Evolutionary conservation across 2,113 vertebrate genomes (phyloP).

Genomic region (Mustela lutreola): DNA sequence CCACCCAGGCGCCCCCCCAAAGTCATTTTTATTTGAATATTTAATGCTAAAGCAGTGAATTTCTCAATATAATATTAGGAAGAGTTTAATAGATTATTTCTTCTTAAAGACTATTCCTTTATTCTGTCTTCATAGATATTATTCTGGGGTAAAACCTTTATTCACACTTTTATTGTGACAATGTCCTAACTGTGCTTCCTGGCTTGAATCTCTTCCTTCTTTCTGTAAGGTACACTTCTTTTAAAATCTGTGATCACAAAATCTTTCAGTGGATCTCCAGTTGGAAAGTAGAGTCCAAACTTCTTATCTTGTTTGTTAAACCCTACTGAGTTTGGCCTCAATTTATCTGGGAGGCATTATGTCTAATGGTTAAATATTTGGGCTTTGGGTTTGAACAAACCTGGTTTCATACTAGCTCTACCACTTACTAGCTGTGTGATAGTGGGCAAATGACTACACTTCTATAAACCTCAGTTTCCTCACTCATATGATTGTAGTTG

Average conservation of each 20-base stretch:
- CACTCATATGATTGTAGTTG: not conserved
- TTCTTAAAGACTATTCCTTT: constrained; percentile 20
- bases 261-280: not conserved
- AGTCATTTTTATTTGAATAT: not conserved
- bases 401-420: not conserved
- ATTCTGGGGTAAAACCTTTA: not conserved
- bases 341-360: not conserved
- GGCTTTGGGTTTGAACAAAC: not conserved
- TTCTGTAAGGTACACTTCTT: not conserved
- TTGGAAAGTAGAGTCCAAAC: not conserved
- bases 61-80: not conserved
- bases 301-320: not conserved
- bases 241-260: constrained; percentile 30
- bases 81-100: not conserved
- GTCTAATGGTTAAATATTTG: not conserved
- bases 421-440: not conserved
- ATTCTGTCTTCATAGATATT: not conserved
- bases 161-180: not conserved
- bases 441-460: not conserved
- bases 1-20: too few species aligned
- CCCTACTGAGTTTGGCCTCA: not conserved
- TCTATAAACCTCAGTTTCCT: constrained; percentile 38
- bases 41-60: not conserved
- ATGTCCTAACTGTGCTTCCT: not conserved
- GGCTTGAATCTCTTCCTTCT: not conserved